Evolutionary conservation across 2,888 invertebrate genomes (phyloP).

Genomic region (Diarsia rubi): DNA sequence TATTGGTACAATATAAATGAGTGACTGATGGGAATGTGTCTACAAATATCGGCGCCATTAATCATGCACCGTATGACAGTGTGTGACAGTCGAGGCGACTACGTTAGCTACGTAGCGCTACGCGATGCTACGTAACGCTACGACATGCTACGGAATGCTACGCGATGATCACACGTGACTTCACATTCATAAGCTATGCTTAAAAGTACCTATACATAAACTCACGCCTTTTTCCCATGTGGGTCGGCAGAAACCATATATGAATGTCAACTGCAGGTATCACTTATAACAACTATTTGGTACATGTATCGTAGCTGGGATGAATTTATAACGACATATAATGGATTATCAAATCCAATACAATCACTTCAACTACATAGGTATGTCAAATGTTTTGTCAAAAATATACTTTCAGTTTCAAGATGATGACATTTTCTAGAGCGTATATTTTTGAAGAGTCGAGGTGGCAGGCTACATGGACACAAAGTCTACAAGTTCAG

Average conservation of each 20-base stretch:
- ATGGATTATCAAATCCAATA: background rate
- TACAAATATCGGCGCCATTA: conserved; percentile 1
- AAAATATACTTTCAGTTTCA: background rate
- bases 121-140: conserved; percentile 24
- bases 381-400: background rate
- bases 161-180: background rate
- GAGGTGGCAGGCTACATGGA: background rate
- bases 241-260: no score
- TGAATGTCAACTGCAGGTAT: no score
- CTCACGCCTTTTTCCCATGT: no score
- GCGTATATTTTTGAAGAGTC: background rate
- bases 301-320: background rate
- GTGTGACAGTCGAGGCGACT: background rate
- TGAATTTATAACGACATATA: background rate
- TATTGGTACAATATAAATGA: background rate
- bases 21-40: background rate
- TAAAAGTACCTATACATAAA: no score
- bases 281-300: background rate
- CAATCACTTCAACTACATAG: background rate
- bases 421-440: background rate
- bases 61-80: background rate
- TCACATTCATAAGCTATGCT: background rate
- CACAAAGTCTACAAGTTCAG: background rate
- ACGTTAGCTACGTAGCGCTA: conserved; percentile 19
- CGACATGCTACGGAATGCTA: conserved; percentile 29